Conservation (phyloP, 2,113 vertebrate genomes). For the Trematomus loennbergii region DNA sequence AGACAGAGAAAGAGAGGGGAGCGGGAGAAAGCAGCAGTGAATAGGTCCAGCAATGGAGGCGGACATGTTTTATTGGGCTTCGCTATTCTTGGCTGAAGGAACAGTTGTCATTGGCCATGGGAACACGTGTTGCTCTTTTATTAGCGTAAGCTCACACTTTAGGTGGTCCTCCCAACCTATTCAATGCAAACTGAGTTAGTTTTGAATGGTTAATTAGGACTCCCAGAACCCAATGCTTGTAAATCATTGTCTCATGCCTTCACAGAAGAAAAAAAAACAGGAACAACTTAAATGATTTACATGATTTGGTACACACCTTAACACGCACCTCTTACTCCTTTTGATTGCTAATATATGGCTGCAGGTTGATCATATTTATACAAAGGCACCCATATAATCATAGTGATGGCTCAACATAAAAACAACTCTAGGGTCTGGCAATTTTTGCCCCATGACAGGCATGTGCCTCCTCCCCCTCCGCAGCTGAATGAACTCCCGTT, state of each 20-base stretch:
- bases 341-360: neutral
- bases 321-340: neutral
- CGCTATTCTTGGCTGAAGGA: conserved; percentile 61
- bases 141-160: conserved; percentile 50
- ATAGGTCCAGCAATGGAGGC: conserved; percentile 15
- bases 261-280: neutral
- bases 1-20: neutral
- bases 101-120: conserved; percentile 57
- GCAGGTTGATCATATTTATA: neutral
- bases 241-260: neutral
- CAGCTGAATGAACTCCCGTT: conserved; percentile 46
- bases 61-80: conserved; percentile 52
- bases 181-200: conserved; percentile 5
- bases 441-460: conserved; percentile 47
- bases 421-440: conserved; percentile 22
- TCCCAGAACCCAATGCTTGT: neutral
- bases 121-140: conserved; percentile 67
- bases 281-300: neutral
- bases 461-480: conserved; percentile 46
- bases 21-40: conserved; percentile 26
- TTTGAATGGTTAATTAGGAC: conserved; percentile 31
- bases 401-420: conserved; percentile 18
- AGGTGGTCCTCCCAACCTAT: conserved; percentile 40
- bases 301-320: neutral
- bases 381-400: neutral